A percentile compares a stretch with the other conserved stretches of the same genome.
Conservation (phyloP, 1,140 invertebrate genomes). For the Himalopsyche phryganea region DNA sequence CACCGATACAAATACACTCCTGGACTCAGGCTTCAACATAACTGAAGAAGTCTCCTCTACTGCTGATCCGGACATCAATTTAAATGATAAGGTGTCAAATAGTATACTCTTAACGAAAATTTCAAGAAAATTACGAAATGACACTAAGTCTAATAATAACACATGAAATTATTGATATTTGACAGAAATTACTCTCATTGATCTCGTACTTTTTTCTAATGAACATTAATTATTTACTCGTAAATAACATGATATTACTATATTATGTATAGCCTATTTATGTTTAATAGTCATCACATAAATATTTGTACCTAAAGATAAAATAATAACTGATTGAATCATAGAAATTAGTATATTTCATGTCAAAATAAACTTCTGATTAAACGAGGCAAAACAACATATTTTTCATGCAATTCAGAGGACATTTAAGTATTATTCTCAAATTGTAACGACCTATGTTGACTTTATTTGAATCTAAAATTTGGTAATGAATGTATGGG, state of each 20-base stretch:
- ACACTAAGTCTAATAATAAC: not conserved
- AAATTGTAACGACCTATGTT: no score
- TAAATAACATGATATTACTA: not conserved
- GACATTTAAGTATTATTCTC: no score
- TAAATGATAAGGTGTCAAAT: not conserved
- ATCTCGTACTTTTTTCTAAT: not conserved
- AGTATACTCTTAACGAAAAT: slow-evolving; percentile 2
- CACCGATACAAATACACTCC: slow-evolving; percentile 3
- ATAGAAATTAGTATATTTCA: no score
- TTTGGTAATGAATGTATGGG: no score
- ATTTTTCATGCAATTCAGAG: no score
- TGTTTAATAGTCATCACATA: no score
- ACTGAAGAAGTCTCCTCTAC: slow-evolving; percentile 1
- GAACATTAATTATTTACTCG: slow-evolving; percentile 1
- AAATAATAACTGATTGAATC: no score
- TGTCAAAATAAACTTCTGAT: no score
- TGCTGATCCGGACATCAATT: not conserved
- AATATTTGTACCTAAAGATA: no score
- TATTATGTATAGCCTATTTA: not conserved
- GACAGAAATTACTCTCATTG: not conserved
- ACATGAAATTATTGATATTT: no score
- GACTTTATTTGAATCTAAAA: no score
- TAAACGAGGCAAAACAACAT: no score
- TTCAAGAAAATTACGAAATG: not conserved
- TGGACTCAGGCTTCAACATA: slow-evolving; percentile 3